Percentiles rank a stretch among this genome's conserved stretches.
These are phyloP conservation scores for Machimus rusticus DNA, from an alignment of 2,888 invertebrate genomes.

Conservation along the genomic window DNA sequence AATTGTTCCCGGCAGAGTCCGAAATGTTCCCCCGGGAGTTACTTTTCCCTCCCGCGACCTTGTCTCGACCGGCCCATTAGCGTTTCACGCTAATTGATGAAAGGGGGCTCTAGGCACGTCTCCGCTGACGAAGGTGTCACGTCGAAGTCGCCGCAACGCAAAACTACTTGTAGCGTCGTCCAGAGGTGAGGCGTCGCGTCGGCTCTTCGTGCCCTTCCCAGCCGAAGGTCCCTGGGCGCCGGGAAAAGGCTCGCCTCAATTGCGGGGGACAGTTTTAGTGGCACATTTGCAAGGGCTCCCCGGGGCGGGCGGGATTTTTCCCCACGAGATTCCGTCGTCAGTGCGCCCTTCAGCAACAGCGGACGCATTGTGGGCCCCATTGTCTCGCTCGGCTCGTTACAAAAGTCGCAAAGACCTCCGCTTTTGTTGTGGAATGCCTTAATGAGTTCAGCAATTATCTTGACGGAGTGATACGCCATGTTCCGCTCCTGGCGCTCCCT, in stretches of 20 bases:
- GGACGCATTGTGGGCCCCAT: background rate
- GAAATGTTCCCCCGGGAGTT: background rate
- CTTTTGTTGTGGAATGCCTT: slow-evolving; percentile 25
- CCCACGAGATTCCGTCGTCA: background rate
- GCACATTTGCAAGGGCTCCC: background rate
- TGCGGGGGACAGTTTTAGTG: background rate
- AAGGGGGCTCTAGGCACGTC: background rate
- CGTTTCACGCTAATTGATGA: slow-evolving; percentile 25
- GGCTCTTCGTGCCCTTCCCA: background rate
- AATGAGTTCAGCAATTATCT: slow-evolving; percentile 25
- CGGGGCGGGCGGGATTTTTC: background rate
- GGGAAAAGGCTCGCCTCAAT: slow-evolving; percentile 7
- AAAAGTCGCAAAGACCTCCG: slow-evolving; percentile 1
- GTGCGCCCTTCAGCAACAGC: background rate
- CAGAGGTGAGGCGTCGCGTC: no score
- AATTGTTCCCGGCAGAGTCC: background rate
- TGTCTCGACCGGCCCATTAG: background rate
- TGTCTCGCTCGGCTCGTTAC: slow-evolving; percentile 2
- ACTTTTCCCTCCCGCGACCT: background rate
- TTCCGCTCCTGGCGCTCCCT: background rate
- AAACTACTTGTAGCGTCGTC: slow-evolving; percentile 10
- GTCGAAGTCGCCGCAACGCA: background rate
- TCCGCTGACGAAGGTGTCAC: background rate
- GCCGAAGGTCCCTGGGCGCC: background rate
- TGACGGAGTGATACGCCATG: slow-evolving; percentile 19